Evolutionary conservation across 1,140 invertebrate genomes (phyloP).

Genomic region (Hypsibius dujardini): DNA sequence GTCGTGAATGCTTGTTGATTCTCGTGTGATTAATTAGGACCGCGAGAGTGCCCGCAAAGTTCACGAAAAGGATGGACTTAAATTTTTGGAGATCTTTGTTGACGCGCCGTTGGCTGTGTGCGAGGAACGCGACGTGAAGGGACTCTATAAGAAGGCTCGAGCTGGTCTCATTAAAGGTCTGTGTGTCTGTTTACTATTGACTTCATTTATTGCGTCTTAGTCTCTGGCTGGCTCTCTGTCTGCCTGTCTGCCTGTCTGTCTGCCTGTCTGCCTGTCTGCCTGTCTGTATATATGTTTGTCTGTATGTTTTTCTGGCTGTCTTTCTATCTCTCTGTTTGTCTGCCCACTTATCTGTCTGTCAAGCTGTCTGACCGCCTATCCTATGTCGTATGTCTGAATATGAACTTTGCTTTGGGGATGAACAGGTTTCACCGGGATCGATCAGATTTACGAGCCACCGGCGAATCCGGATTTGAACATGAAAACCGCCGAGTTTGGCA

Average conservation of each 20-base stretch:
- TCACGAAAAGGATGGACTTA: conserved; percentile 62
- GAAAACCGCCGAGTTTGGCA: conserved; percentile 55
- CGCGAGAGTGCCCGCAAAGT: conserved; percentile 68
- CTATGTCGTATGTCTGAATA: too few species aligned
- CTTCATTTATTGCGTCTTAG: too few species aligned
- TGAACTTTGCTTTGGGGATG: too few species aligned
- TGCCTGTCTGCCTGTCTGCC: too few species aligned
- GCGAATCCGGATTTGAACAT: conserved; percentile 66
- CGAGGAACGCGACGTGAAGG: conserved; percentile 85
- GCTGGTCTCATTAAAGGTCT: conserved; percentile 73
- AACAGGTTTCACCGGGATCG: conserved; percentile 97
- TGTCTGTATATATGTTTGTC: too few species aligned
- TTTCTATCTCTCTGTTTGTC: too few species aligned
- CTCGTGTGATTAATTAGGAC: conserved; percentile 41
- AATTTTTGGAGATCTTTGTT: conserved; percentile 92
- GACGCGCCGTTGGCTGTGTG: conserved; percentile 85
- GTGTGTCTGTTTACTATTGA: too few species aligned
- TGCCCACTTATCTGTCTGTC: too few species aligned
- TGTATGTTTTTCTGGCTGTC: too few species aligned
- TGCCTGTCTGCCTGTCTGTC: too few species aligned
- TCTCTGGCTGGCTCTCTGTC: too few species aligned
- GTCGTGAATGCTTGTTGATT: conserved; percentile 6
- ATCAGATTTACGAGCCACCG: conserved; percentile 78
- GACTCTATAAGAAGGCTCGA: conserved; percentile 91
- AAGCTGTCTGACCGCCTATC: too few species aligned